Evolutionary conservation across 2,797 vertebrate species (phyloP), one percentile per base, ranked within the genome.

Genomic region (Mastacembelus armatus): DNA sequence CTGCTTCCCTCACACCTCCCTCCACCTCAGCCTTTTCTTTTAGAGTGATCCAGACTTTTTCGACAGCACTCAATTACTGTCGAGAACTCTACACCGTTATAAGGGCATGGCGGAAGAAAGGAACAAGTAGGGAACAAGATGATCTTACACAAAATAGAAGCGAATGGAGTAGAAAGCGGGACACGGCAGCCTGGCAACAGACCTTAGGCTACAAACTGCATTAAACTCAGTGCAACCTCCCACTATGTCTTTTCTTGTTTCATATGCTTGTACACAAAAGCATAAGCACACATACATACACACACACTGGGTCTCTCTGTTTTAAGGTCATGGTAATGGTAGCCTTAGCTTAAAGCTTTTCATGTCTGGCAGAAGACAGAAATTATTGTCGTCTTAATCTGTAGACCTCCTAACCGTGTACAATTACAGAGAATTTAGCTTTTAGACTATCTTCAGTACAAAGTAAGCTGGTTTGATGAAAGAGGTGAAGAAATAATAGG

Each of bases 201-300:
- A 78, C 88, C 79, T 58, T 1, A 81, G 86, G 85, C 84, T 61
- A 81, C 55, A 82, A 85, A 82, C 63, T 75, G 80, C 83, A 84
- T 88, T 84, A 80, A 81, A 84, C 40, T 77, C 71, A 43, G 42
- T 11, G 14, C 55, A 74, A 39, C 68, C 60, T 74, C 66, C 66
- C 44, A 74, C 50, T 44, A 26, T 40, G 56, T 63, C 54, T 59
- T 49, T 49, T 60, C 48, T 45, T 52, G 47, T 80, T 54, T 71
- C 14, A 4, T 57, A 33, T 29, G 42, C 27, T 51, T 42, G n/a
- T 21, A 35, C 35, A 77, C 16, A 2, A 32, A 50, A 40, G 24
- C 48, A 36, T 11, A 14, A 11, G 24, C 21, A 2, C 43, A 51
- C 36, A 16, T 27, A 55, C 35, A 36, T 40, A 48, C 56, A 50